Evolutionary conservation across 1,140 invertebrate genomes (phyloP).

Genomic region (Drosophila athabasca): DNA sequence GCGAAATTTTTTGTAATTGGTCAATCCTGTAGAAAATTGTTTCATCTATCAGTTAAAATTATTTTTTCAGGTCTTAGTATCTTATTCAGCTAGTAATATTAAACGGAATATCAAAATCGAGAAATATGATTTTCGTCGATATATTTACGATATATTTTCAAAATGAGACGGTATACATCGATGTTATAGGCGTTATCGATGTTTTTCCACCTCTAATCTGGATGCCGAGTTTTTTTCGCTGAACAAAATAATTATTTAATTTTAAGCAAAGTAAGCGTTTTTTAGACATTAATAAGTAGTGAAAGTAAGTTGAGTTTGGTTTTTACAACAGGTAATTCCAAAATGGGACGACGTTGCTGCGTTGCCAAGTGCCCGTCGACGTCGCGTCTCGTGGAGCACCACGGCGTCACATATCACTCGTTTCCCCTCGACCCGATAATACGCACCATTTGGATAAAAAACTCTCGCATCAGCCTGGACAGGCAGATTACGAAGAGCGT

Average conservation of each 20-base stretch:
- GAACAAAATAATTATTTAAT: background rate
- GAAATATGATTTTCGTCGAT: too few species aligned
- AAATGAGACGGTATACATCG: too few species aligned
- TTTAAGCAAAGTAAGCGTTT: background rate
- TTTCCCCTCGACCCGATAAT: constrained; percentile 84
- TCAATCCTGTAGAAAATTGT: too few species aligned
- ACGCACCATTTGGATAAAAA: constrained; percentile 84
- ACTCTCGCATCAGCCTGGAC: constrained; percentile 84
- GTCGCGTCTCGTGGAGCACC: constrained; percentile 82
- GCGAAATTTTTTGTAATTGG: too few species aligned
- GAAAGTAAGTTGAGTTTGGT: background rate
- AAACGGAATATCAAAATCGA: too few species aligned
- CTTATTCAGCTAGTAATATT: too few species aligned
- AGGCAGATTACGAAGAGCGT: constrained; percentile 85
- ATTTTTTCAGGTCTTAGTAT: too few species aligned
- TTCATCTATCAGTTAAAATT: too few species aligned
- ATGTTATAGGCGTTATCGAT: too few species aligned
- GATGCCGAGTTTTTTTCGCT: too few species aligned
- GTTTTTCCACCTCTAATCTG: too few species aligned
- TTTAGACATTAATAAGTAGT: background rate
- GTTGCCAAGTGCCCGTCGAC: constrained; percentile 81
- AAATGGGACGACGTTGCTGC: constrained; percentile 81
- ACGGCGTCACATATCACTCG: constrained; percentile 85
- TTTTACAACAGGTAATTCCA: background rate
- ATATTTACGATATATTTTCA: too few species aligned